Evolutionary conservation across 1,140 invertebrate genomes (phyloP).

Genomic region (Aphidius gifuensis): DNA sequence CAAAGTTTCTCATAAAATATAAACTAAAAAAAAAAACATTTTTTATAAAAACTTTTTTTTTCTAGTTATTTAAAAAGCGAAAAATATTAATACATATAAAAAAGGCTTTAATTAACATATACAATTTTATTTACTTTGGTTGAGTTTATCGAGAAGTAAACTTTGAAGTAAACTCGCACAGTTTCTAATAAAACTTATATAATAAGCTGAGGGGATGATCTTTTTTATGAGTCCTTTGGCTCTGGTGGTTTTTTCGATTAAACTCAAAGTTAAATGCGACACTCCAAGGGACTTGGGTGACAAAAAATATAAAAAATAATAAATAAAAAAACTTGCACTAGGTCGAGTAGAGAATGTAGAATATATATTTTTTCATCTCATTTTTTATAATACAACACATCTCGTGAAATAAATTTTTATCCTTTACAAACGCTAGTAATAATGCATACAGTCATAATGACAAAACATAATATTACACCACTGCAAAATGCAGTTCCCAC

Average conservation of each 20-base stretch:
- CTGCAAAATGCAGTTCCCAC: slow-evolving; percentile 39
- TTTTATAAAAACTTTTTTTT: no score
- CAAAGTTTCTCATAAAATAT: no score
- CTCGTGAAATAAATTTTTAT: no score
- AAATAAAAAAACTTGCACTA: neutral
- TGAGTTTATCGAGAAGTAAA: neutral
- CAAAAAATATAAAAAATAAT: slow-evolving; percentile 15
- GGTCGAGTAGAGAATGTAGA: no score
- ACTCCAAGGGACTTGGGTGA: neutral
- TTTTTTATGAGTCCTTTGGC: slow-evolving; percentile 10
- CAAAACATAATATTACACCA: slow-evolving; percentile 42
- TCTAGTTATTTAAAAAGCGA: no score
- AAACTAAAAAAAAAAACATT: no score
- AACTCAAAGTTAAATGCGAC: slow-evolving; percentile 20
- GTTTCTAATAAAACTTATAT: slow-evolving; percentile 13
- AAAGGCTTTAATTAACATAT: no score
- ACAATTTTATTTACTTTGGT: no score
- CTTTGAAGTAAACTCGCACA: neutral
- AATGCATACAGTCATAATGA: slow-evolving; percentile 40
- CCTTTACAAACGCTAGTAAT: slow-evolving; percentile 20
- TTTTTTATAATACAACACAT: no score
- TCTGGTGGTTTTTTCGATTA: slow-evolving; percentile 18
- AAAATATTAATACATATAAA: no score
- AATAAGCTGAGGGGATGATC: slow-evolving; percentile 1
- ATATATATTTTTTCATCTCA: no score